Evolutionary conservation across 2,113 vertebrate species (phyloP).

Genomic region (Odontesthes bonariensis): DNA sequence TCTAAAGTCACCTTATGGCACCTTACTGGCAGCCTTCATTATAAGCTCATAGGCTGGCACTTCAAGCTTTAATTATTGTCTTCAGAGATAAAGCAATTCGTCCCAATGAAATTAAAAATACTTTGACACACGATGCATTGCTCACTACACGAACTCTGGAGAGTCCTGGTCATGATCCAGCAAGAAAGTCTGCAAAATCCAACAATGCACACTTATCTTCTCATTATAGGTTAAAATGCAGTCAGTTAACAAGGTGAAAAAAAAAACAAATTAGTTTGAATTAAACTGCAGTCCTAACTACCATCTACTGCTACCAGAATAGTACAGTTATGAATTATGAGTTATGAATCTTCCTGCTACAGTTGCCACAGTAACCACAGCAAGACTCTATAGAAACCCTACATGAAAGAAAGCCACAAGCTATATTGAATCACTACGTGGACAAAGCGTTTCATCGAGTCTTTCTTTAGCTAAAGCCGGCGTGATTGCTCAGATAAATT

Average conservation of each 20-base stretch:
- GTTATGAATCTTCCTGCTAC: constrained; percentile 2
- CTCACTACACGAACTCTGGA: constrained; percentile 5
- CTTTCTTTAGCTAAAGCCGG: background rate
- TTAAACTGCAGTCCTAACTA: constrained; percentile 9
- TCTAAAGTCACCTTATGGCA: too few relatives aligned
- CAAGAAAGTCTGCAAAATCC: constrained; percentile 25
- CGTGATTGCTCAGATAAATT: too few relatives aligned
- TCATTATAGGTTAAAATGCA: constrained; percentile 21
- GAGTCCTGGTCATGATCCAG: background rate
- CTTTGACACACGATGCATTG: constrained; percentile 6
- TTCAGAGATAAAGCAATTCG: background rate
- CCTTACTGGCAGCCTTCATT: too few relatives aligned
- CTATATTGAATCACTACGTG: background rate
- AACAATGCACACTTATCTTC: constrained; percentile 11
- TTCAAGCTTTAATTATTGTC: background rate
- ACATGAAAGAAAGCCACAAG: background rate
- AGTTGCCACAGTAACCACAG: constrained; percentile 33
- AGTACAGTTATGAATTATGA: constrained; percentile 25
- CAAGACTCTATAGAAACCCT: background rate
- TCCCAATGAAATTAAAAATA: background rate
- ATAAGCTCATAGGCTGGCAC: background rate
- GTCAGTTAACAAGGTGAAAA: constrained; percentile 15
- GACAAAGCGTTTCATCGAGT: too few relatives aligned
- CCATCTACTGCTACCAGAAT: constrained; percentile 25
- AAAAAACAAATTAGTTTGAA: constrained; percentile 16